phyloP scores from a whole-genome alignment of 2,797 vertebrate genomes.

The Anabacerthia variegaticeps region DNA sequence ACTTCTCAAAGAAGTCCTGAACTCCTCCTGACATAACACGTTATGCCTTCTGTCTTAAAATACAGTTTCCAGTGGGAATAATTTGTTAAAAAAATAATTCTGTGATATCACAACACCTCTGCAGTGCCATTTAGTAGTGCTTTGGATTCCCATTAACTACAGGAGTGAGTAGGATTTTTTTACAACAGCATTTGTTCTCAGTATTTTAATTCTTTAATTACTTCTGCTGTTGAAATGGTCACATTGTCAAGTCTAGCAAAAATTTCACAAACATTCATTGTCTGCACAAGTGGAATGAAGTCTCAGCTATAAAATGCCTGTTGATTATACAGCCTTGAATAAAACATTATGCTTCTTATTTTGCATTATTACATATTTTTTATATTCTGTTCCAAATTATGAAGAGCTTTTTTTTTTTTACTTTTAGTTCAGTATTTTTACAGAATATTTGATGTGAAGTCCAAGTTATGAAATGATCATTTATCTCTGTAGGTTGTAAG shows the following conservation, averaged over 20 bases:
- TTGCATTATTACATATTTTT: background rate
- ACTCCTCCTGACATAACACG: background rate
- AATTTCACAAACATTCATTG: background rate
- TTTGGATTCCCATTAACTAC: background rate
- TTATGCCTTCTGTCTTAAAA: background rate
- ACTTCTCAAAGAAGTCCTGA: background rate
- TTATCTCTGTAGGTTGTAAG: background rate
- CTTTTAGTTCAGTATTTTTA: background rate
- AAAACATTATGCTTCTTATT: background rate
- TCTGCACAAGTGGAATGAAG: background rate
- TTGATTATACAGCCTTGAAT: background rate
- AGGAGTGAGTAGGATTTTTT: background rate
- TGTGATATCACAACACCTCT: background rate
- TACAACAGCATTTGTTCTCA: background rate
- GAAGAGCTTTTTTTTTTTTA: background rate
- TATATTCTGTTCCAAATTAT: background rate
- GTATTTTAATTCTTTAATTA: constrained; percentile 3
- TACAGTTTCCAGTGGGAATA: background rate
- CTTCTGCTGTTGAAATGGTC: background rate
- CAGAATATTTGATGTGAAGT: background rate
- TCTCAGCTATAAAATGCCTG: background rate
- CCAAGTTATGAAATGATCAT: background rate
- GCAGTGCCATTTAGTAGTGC: background rate
- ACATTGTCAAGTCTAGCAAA: background rate
- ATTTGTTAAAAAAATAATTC: constrained; percentile 1